Base-by-base conservation (phyloP, 2,888 invertebrate genomes). In the Ferrisia virgata region DNA sequence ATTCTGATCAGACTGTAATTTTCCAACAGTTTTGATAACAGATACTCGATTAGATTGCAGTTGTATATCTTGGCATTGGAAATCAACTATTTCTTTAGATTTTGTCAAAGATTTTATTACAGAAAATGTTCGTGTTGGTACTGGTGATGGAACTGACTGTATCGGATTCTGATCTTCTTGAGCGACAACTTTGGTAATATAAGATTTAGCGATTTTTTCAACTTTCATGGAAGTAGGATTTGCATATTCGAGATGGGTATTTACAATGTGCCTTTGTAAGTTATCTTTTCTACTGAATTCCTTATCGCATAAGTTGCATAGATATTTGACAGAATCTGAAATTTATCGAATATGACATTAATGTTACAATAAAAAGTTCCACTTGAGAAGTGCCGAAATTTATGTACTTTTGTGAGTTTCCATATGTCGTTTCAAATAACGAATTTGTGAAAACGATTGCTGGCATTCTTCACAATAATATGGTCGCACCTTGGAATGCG, bases 271-370 rank as follows among this genome's bases (percentile, higher is more conserved):
- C 33, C 85, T 47, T 47, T 85, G 85, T 39, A 85, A 79, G 83
- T 85, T 85, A 22, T 85, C 85, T 85, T 85, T 85, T 22, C 85
- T 82, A 3, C 85, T 85, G 40, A 85, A 85, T 40, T 83, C 84
- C 22, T 85, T 85, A 64, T 85, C 83, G 53, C 85, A 85, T 28
- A 85, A 69, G 39, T 81, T 80, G 43, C 85, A 85, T 28, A 83
- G 58, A 58, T 84, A 84, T 79, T 85, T 85, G 2, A 81, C 85
- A n/a, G 79, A 79, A 47, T 85, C 85, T 85, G 28, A 2, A 85
- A 85, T 18, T 25, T 36, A 13, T n/a, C n/a, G 28, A 64, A 53
- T 8, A 53, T 43, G 22, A 79, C 13, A 28, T 47, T n/a, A 47
- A 6, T 43, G 18, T n/a, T 9, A 5, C 28, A 5, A 18, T 76